Base-by-base conservation (phyloP, 2,797 vertebrate genomes). In the Paedocypris micromegethes region DNA sequence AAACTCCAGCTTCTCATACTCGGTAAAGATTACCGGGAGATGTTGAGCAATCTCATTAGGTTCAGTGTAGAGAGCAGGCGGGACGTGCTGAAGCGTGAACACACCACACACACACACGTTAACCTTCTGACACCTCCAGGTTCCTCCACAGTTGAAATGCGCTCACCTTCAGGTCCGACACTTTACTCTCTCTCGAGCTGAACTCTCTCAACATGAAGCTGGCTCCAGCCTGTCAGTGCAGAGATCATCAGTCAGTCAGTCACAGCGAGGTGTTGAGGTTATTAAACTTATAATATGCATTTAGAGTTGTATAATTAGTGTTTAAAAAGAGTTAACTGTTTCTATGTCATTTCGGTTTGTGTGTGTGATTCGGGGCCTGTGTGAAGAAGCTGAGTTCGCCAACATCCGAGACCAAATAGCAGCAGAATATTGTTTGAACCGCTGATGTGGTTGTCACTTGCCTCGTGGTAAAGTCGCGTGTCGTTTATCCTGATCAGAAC, bases 401-500 rank as follows among this genome's bases (percentile, higher is more conserved):
- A 23, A 42, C 3, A 6, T 50, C 41, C 42, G 41, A 23, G 4
- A 50, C 0, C 2, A 0, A 1, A 2, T 23, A 4, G n/a, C 48
- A 50, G 40, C 9, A 23, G 4, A 3, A 3, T 40, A 7, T 49
- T n/a, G 2, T 6, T 1, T 4, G 41, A n/a, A 38, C 3, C 9
- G 3, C 39, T 6, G 5, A 37, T 3, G 2, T 2, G n/a, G 42
- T 48, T 23, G 1, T n/a, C 6, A 71, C 83, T 88, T 83, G 83
- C 94, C 91, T 99, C 93, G 2, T 98, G 91, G 81, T 94, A 93
- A 54, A 98, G 85, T 48, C 96, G 90, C 0, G 96, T 98, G 73
- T 99, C 96, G 46, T 98, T 95, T 82, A 97, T 94, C 76, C 96
- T 86, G 72, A 98, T 97, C 72, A 99, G 79, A 0, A 99, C 96